These are phyloP conservation scores for Corynorhinus townsendii DNA, from an alignment of 2,113 vertebrate genomes.

Conservation along the genomic window DNA sequence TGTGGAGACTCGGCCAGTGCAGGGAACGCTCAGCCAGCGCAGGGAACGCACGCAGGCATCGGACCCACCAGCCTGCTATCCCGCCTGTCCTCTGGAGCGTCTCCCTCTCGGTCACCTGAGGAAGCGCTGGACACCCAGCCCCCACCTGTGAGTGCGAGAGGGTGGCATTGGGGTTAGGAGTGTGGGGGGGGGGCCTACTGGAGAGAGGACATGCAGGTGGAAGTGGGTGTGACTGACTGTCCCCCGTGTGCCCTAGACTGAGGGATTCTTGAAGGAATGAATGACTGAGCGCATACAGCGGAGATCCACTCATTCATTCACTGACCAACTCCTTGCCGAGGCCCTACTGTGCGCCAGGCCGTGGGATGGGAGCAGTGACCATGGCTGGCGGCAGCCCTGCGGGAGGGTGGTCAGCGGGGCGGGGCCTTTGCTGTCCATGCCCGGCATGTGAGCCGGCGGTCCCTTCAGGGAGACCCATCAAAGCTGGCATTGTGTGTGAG, in stretches of 20 bases:
- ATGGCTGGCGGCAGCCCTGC: background rate
- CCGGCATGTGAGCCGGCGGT: background rate
- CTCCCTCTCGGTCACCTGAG: accelerated
- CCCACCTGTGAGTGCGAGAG: background rate
- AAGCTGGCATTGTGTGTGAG: background rate
- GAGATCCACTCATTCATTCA: background rate
- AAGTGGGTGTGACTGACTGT: too few relatives aligned
- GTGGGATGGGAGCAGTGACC: background rate
- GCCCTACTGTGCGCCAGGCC: background rate
- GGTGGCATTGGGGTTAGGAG: accelerated
- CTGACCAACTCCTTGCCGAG: background rate
- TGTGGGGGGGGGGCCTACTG: accelerated
- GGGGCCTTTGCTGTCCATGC: slow-evolving; percentile 41
- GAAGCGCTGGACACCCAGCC: background rate
- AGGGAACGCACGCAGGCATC: background rate
- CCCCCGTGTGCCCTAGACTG: background rate
- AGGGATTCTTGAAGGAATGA: background rate
- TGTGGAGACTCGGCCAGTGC: background rate
- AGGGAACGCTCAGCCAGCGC: background rate
- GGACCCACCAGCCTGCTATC: background rate
- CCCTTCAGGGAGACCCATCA: slow-evolving; percentile 1
- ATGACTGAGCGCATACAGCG: background rate
- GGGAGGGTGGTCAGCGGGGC: background rate
- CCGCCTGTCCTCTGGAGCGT: too few relatives aligned
- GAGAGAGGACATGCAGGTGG: background rate